Conservation (phyloP, 1,140 invertebrate species). For the Drosophila serrata region DNA sequence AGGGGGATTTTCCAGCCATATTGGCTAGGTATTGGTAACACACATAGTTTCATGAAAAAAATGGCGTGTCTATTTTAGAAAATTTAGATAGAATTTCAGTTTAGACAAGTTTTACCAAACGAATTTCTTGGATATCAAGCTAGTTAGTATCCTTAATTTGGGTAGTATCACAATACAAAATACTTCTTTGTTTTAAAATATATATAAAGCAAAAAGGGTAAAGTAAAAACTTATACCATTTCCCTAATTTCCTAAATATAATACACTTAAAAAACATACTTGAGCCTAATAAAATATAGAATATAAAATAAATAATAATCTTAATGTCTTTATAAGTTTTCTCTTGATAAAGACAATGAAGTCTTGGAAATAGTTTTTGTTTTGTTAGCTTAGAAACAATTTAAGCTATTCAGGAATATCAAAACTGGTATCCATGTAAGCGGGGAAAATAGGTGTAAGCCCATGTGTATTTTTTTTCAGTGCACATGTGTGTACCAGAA, state of each 20-base stretch:
- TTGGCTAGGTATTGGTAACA: constrained; percentile 73
- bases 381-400: background rate
- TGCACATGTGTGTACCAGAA: constrained; percentile 36
- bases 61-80: too few species aligned
- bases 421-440: too few species aligned
- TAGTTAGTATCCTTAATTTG: background rate
- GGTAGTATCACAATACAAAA: background rate
- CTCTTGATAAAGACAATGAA: background rate
- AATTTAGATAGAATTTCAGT: background rate
- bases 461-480: background rate
- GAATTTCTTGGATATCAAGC: background rate
- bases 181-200: background rate
- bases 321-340: background rate
- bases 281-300: background rate
- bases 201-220: background rate
- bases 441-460: accelerated
- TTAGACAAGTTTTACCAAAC: too few species aligned
- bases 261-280: background rate
- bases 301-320: background rate
- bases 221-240: background rate
- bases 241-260: background rate
- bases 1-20: constrained; percentile 41
- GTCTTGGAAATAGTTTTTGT: background rate
- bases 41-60: constrained; percentile 1
- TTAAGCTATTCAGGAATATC: background rate